Base-by-base conservation (phyloP, 2,113 vertebrate genomes). In the Chaetorhynchus papuensis region DNA sequence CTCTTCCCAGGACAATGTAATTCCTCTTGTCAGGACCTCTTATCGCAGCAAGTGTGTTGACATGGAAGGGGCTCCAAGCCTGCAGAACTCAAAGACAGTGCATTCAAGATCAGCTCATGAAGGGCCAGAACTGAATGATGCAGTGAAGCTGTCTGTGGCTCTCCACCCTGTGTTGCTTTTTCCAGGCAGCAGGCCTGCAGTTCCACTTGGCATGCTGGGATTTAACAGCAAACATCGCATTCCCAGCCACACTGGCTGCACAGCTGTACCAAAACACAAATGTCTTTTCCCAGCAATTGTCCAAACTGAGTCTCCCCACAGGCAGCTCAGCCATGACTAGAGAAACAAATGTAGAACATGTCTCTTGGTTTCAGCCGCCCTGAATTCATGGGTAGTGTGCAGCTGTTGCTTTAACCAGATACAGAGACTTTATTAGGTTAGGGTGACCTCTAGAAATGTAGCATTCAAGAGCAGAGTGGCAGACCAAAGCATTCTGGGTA, bases 341-440 rank as follows among this genome's bases (percentile, higher is more conserved):
- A 94, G 65, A 89, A 93, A 9, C 23, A 80, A 66, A 88, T 54
- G 64, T 61, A 53, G 59, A 31, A 74, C 72, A 49, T 9, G 4
- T 68, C 53, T 75, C 33, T 52, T 82, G 68, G 52, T 83, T 71
- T 91, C 50, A 75, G 68, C n/a, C 3, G 0, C 63, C 59, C 68
- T 45, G 11, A 75, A 68, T 42, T 91, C 4, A 3, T 59, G 15
- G 3, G n/a, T 74, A 71, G 26, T 71, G 66, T 79, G 80, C 83
- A 96, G 74, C 87, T 96, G 83, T 97, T 96, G 82, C 49, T 91
- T 89, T 91, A 94, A 85, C 84, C 44, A 72, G 86, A 65, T 95
- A 83, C 16, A 92, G 56, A 64, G 85, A 76, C 66, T 79, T 92
- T 96, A 94, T 94, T 79, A 93, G 53, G 83, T 97, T 91, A 91